phyloP scores from a whole-genome alignment of 2,797 vertebrate genomes.

The Peromyscus eremicus region DNA sequence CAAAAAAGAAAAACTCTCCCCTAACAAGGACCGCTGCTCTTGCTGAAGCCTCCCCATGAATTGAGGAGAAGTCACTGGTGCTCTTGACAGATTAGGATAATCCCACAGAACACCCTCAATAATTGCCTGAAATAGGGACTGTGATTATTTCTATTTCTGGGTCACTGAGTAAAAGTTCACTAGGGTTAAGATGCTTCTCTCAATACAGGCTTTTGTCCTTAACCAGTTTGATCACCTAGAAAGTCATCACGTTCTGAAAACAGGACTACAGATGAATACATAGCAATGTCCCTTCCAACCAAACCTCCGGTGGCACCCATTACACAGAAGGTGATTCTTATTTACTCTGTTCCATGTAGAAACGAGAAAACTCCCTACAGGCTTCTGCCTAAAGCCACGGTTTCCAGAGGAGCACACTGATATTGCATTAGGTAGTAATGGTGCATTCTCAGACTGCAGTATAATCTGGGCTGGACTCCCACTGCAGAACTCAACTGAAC shows the following conservation, averaged over 20 bases:
- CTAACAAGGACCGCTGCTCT: neutral
- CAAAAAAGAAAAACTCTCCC: neutral
- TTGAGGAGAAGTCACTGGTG: neutral
- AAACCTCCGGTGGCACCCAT: neutral
- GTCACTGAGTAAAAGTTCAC: neutral
- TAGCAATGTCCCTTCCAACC: neutral
- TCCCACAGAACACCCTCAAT: neutral
- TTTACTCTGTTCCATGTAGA: neutral
- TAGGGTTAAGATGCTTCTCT: conserved; percentile 20
- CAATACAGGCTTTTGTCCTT: neutral
- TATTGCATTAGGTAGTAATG: neutral
- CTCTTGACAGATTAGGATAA: neutral
- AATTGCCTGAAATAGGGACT: neutral
- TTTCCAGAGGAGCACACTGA: neutral
- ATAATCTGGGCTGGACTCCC: neutral
- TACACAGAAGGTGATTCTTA: neutral
- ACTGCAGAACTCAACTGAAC: neutral
- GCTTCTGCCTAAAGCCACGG: neutral
- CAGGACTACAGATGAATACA: neutral
- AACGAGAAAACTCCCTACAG: neutral
- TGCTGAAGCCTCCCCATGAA: neutral
- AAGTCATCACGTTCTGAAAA: neutral
- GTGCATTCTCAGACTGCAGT: neutral
- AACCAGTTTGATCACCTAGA: neutral
- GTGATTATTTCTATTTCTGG: neutral